These are phyloP conservation scores for Electrona antarctica DNA, from an alignment of 2,113 vertebrate species.

Conservation along the genomic window DNA sequence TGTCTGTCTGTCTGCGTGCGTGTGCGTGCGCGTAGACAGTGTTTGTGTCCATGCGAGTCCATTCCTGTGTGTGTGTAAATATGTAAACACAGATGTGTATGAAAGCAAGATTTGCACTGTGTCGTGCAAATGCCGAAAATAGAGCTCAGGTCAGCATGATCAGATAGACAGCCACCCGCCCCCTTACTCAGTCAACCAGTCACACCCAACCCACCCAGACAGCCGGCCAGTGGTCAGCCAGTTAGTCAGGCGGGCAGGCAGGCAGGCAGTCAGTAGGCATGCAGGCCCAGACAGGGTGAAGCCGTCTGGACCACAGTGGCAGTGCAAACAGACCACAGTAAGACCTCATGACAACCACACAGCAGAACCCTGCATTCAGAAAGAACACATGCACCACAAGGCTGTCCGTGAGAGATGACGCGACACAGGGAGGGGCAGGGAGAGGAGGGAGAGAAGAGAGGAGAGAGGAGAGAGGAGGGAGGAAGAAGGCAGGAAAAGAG, in stretches of 20 bases:
- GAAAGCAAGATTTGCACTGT: too few relatives aligned
- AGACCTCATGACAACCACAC: slow-evolving; percentile 65
- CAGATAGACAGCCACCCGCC: slow-evolving; percentile 31
- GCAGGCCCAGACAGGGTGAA: slow-evolving; percentile 55
- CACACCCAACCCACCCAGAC: too few relatives aligned
- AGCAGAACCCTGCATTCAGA: slow-evolving; percentile 47
- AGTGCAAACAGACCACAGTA: slow-evolving; percentile 63
- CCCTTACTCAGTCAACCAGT: too few relatives aligned
- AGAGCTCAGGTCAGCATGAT: slow-evolving; percentile 35
- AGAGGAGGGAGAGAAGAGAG: not conserved
- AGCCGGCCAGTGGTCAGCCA: not conserved
- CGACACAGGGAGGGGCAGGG: not conserved
- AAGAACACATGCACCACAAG: slow-evolving; percentile 37
- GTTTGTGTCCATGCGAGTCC: too few relatives aligned
- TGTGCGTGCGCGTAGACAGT: too few relatives aligned
- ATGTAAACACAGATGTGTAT: too few relatives aligned
- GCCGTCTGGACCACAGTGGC: slow-evolving; percentile 56
- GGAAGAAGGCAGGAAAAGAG: not conserved
- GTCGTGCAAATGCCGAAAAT: not conserved
- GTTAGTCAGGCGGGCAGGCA: not conserved
- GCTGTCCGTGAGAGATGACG: slow-evolving; percentile 36
- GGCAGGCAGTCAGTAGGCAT: not conserved
- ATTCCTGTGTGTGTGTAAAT: too few relatives aligned
- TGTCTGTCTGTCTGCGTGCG: too few relatives aligned
- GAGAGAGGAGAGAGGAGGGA: slow-evolving; percentile 3